Conservation (phyloP, 2,797 vertebrate genomes). For the Rhinatrema bivittatum region DNA sequence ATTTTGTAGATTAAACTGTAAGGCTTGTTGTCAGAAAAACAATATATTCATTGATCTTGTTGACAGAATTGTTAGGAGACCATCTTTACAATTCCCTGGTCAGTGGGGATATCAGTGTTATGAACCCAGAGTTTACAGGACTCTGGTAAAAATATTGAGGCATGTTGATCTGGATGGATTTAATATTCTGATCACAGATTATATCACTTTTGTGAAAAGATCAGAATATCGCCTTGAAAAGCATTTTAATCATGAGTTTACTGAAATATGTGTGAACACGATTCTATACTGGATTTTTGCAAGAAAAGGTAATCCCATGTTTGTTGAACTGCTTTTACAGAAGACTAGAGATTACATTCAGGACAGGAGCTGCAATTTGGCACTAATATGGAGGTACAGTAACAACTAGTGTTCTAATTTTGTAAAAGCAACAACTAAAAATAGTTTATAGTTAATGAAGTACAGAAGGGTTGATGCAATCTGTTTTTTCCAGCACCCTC, state of each 20-base stretch:
- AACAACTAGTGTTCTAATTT: neutral
- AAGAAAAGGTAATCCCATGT: conserved; percentile 30
- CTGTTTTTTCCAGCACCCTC: no score
- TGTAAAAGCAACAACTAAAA: neutral
- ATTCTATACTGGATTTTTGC: conserved; percentile 48
- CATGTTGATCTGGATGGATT: conserved; percentile 30
- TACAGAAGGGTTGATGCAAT: no score
- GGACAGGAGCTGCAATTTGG: conserved; percentile 33
- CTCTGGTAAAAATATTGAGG: conserved; percentile 28
- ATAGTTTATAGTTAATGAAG: no score
- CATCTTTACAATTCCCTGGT: conserved; percentile 25
- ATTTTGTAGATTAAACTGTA: conserved; percentile 16
- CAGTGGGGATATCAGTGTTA: conserved; percentile 38
- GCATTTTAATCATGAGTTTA: conserved; percentile 38
- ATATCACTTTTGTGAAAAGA: conserved; percentile 36
- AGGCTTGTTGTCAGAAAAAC: conserved; percentile 22
- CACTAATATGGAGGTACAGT: conserved; percentile 43
- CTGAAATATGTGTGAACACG: conserved; percentile 43
- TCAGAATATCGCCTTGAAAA: conserved; percentile 24
- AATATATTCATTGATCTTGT: conserved; percentile 40
- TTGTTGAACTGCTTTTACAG: conserved; percentile 43
- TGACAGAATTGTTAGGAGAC: conserved; percentile 28
- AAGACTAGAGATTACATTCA: conserved; percentile 34
- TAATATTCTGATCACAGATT: conserved; percentile 36
- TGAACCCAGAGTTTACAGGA: conserved; percentile 38